Conservation (phyloP, 2,113 vertebrate genomes). For the Dipodomys ordii region DNA sequence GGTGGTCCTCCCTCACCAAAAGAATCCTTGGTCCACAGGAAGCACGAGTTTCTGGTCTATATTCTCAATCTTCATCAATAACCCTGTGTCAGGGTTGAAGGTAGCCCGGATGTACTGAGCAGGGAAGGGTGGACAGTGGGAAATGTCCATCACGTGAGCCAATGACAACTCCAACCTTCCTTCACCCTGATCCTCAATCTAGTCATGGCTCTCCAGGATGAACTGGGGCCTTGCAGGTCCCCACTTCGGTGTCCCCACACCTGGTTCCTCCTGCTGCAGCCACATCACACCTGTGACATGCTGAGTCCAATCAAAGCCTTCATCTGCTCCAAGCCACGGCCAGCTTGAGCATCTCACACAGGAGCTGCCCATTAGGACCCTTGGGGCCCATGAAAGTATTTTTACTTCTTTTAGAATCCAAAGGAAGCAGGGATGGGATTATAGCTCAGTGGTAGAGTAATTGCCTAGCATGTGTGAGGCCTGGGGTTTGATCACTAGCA, state of each 20-base stretch:
- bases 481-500: too few species aligned
- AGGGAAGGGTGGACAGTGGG: neutral
- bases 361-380: neutral
- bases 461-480: too few species aligned
- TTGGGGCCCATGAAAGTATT: neutral
- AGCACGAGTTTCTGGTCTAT: slow-evolving; percentile 88
- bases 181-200: neutral
- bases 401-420: neutral
- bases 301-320: neutral
- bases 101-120: slow-evolving; percentile 89
- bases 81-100: slow-evolving; percentile 90
- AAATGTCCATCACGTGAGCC: neutral
- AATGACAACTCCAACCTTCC: neutral
- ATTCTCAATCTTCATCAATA: slow-evolving; percentile 90
- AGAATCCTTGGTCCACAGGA: slow-evolving; percentile 92
- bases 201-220: neutral
- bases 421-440: neutral
- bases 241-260: neutral
- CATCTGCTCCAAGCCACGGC: neutral
- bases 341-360: neutral
- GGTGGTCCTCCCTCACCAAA: slow-evolving; percentile 87
- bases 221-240: neutral
- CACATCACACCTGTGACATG: neutral
- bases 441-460: too few species aligned
- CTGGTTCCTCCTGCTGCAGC: neutral